Evolutionary conservation across 2,888 invertebrate genomes (phyloP).

Genomic region (Disparrhopalites patrizii): DNA sequence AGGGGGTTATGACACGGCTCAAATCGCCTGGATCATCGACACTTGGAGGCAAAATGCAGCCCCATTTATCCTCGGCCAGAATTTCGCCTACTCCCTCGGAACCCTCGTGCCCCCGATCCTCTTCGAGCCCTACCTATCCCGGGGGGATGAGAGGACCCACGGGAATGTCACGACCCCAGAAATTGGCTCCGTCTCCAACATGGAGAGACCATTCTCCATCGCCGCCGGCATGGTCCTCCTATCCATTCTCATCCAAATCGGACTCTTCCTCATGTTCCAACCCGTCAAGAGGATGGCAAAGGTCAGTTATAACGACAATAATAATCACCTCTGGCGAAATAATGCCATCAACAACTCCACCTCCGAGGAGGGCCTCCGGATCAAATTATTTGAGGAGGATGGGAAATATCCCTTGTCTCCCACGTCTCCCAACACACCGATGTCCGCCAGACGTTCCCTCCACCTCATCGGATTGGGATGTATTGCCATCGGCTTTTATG

Average conservation of each 20-base stretch:
- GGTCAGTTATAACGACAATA: background rate
- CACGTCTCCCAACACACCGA: too few species aligned
- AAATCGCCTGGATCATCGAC: slow-evolving; percentile 39
- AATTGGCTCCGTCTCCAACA: background rate
- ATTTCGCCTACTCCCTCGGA: slow-evolving; percentile 32
- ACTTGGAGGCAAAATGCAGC: slow-evolving; percentile 31
- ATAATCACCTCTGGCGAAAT: too few species aligned
- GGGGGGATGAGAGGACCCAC: background rate
- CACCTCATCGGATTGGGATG: slow-evolving; percentile 29
- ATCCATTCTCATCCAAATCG: background rate
- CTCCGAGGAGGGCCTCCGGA: too few species aligned
- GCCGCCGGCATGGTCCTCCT: background rate
- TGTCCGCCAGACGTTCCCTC: too few species aligned
- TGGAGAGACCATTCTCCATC: background rate
- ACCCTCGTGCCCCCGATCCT: slow-evolving; percentile 26
- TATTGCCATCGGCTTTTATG: slow-evolving; percentile 29
- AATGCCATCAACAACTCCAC: too few species aligned
- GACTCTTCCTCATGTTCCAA: too few species aligned
- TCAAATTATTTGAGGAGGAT: too few species aligned
- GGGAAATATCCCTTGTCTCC: too few species aligned
- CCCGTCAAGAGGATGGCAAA: too few species aligned
- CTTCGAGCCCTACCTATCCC: slow-evolving; percentile 27
- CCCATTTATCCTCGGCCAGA: slow-evolving; percentile 35
- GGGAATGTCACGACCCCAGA: background rate
- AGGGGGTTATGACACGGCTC: slow-evolving; percentile 36